Base-by-base conservation (phyloP, 2,797 vertebrate species). In the Anguilla obscura region DNA sequence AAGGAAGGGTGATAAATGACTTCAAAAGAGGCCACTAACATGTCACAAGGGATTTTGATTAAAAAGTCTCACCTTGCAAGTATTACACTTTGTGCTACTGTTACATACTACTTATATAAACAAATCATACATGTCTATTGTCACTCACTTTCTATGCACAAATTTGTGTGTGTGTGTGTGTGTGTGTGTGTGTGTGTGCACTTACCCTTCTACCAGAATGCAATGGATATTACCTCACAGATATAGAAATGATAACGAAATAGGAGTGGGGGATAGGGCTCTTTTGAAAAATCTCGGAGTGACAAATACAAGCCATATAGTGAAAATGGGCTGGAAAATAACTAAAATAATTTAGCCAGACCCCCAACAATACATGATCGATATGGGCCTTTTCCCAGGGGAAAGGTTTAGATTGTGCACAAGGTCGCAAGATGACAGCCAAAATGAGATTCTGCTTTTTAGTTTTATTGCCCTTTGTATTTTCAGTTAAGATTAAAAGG, bases 301-400 rank as follows among this genome's bases (percentile, higher is more conserved):
- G 92, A 94, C 91, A 92, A 93, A 93, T 88, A 63, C 87, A 79
- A 84, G 86, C 91, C 92, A 91, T 93, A 93, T 91, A 87, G 90
- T 89, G 66, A 93, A 92, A 93, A 93, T 93, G 93, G 93, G 92
- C 86, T 88, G 92, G 92, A 94, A 91, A 93, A 86, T 76, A 76
- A 76, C 93, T 90, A 40, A 40, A 40, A 40, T 40, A 40, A 40
- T 40, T 40, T 90, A 85, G 87, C 91, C 33, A 71, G 89, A 86
- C 60, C 0, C 91, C 87, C 84, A 91, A 91, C 89, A 91, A 93
- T 91, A 91, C 90, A 91, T 93, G 92, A 94, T 93, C 89, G 88
- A 94, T 93, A 92, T 87, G 63, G 90, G 87, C 88, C 84, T 89
- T 40, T 90, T 71, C 3, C 80, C 83, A 10, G 16, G 86, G 90